A percentile compares a stretch with the other conserved stretches of the same genome.
Conservation (phyloP, 2,113 vertebrate species). For the Siphamia tubifer region DNA sequence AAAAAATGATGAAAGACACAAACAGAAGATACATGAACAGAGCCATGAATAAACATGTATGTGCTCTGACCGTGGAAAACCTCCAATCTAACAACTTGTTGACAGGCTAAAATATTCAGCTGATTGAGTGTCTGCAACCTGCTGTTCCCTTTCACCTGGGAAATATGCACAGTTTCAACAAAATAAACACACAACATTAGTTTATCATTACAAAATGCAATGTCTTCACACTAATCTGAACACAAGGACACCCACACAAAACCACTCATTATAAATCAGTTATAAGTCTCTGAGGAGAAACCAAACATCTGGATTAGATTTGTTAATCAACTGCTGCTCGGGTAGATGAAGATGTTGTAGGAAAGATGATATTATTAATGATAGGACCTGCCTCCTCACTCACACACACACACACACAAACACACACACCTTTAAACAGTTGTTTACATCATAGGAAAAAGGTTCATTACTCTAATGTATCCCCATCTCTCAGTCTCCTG, state of each 20-base stretch:
- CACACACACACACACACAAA: neutral
- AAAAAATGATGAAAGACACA: neutral
- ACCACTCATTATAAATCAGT: slow-evolving; percentile 17
- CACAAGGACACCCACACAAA: neutral
- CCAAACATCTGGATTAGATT: slow-evolving; percentile 51
- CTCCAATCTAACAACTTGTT: neutral
- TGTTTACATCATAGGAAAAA: slow-evolving; percentile 60
- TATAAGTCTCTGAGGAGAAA: slow-evolving; percentile 26
- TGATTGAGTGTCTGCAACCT: neutral
- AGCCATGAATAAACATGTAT: neutral
- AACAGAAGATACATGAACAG: neutral
- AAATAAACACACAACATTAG: neutral
- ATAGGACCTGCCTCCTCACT: neutral
- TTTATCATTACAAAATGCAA: neutral
- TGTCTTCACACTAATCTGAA: neutral
- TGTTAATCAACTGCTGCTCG: slow-evolving; percentile 39
- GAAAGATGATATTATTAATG: slow-evolving; percentile 29
- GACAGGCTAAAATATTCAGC: neutral
- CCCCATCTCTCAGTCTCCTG: slow-evolving; percentile 38
- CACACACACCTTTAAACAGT: slow-evolving; percentile 28
- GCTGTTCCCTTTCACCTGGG: neutral
- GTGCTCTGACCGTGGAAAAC: neutral
- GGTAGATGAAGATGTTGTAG: slow-evolving; percentile 32
- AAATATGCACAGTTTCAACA: neutral
- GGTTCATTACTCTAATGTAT: slow-evolving; percentile 58